Percentiles rank a stretch among this genome's conserved stretches.
These are phyloP conservation scores for Callimico goeldii DNA, from an alignment of 2,797 vertebrate species.

Conservation along the genomic window DNA sequence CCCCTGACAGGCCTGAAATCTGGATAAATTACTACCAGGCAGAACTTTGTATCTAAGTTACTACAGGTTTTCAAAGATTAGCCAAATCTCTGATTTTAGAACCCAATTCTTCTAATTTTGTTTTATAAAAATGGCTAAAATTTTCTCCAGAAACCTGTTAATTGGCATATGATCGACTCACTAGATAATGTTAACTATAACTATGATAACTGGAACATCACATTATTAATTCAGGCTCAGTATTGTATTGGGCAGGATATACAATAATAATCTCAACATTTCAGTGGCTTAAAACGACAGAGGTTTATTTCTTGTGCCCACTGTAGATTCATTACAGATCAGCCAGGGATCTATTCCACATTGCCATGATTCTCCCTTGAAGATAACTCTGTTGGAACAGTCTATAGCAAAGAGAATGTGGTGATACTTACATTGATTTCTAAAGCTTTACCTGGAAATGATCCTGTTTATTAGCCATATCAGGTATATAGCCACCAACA, in stretches of 20 bases:
- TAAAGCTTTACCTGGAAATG: neutral
- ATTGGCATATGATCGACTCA: neutral
- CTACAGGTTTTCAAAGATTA: neutral
- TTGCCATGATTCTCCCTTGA: neutral
- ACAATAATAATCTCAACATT: neutral
- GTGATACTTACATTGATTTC: neutral
- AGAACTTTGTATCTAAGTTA: neutral
- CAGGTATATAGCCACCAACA: neutral
- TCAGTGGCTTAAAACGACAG: neutral
- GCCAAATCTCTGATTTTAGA: neutral
- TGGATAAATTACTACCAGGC: neutral
- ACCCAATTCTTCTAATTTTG: conserved; percentile 33
- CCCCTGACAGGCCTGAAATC: neutral
- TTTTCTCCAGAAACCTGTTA: neutral
- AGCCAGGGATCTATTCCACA: neutral
- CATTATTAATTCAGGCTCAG: neutral
- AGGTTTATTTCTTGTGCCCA: neutral
- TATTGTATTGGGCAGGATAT: neutral
- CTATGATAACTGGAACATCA: neutral
- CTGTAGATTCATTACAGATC: neutral
- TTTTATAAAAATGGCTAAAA: conserved; percentile 4
- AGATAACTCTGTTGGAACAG: neutral
- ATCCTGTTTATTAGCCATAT: neutral
- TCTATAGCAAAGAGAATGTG: neutral
- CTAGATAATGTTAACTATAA: neutral